Conservation (phyloP, 2,797 vertebrate genomes). For the Cossypha caffra region DNA sequence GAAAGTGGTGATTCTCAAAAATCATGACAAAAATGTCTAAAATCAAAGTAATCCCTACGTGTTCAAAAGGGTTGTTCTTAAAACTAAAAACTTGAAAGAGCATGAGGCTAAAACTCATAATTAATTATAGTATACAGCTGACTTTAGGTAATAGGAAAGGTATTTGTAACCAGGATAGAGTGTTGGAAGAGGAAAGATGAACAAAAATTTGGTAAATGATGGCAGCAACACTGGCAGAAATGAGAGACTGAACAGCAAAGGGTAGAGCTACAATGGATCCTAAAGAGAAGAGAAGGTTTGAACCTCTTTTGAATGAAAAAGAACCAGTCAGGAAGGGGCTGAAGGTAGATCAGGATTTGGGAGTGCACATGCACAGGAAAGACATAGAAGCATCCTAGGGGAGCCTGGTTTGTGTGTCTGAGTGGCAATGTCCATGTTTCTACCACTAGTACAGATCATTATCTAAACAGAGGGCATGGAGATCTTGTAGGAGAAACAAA, state of each 20-base stretch:
- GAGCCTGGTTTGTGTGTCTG: background rate
- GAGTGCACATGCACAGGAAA: background rate
- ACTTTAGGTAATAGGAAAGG: background rate
- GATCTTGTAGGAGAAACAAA: background rate
- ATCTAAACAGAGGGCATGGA: background rate
- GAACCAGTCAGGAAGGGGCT: background rate
- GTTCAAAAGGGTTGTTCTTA: background rate
- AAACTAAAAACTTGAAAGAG: background rate
- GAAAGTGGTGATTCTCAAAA: background rate
- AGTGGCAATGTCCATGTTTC: background rate
- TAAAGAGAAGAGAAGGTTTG: background rate
- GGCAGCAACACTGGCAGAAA: background rate
- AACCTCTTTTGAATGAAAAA: background rate
- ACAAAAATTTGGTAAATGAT: background rate
- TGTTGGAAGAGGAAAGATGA: background rate
- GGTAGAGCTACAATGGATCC: background rate
- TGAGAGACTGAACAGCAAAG: background rate
- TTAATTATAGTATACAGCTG: background rate
- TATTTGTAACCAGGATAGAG: background rate
- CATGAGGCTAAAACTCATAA: background rate
- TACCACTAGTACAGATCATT: background rate
- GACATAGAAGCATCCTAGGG: background rate
- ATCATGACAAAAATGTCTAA: background rate
- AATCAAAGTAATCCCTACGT: background rate
- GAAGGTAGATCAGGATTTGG: background rate